Percentiles rank a stretch among this genome's conserved stretches.
phyloP scores from a whole-genome alignment of 2,888 invertebrate genomes.

The Nomada ferruginata region DNA sequence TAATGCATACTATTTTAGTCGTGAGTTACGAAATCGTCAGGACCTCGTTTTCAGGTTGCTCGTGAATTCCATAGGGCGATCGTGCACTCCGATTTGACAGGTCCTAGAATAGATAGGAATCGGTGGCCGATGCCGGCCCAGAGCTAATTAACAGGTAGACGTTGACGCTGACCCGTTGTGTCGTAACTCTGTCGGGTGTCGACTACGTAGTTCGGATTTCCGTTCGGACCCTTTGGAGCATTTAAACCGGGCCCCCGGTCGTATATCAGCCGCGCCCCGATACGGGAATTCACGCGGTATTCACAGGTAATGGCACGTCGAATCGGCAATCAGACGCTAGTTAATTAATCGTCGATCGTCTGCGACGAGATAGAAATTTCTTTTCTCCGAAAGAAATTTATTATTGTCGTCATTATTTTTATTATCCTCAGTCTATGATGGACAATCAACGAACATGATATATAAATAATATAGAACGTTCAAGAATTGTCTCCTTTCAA shows the following conservation, averaged over 20 bases:
- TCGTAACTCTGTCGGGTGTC: conserved; percentile 52
- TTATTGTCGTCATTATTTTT: too few relatives aligned
- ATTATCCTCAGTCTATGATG: too few relatives aligned
- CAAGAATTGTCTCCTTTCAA: background rate
- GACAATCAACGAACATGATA: too few relatives aligned
- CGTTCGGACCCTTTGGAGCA: background rate
- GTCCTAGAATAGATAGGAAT: background rate
- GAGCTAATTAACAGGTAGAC: conserved; percentile 60
- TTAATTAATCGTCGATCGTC: conserved; percentile 22
- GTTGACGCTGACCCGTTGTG: conserved; percentile 18
- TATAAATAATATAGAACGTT: too few relatives aligned
- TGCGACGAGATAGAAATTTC: background rate
- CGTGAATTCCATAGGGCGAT: background rate
- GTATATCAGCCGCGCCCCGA: conserved; percentile 9
- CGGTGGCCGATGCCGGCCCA: conserved; percentile 13
- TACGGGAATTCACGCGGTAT: conserved; percentile 27
- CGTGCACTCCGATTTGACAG: background rate
- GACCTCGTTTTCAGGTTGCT: background rate
- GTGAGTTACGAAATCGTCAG: background rate
- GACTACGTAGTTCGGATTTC: conserved; percentile 37
- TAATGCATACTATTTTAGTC: too few relatives aligned
- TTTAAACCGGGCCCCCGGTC: conserved; percentile 9
- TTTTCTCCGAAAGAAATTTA: background rate
- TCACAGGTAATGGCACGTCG: conserved; percentile 52
- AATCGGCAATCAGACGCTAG: conserved; percentile 28